phyloP scores from a whole-genome alignment of 2,113 vertebrate species.

The Formicarius rufipectus region DNA sequence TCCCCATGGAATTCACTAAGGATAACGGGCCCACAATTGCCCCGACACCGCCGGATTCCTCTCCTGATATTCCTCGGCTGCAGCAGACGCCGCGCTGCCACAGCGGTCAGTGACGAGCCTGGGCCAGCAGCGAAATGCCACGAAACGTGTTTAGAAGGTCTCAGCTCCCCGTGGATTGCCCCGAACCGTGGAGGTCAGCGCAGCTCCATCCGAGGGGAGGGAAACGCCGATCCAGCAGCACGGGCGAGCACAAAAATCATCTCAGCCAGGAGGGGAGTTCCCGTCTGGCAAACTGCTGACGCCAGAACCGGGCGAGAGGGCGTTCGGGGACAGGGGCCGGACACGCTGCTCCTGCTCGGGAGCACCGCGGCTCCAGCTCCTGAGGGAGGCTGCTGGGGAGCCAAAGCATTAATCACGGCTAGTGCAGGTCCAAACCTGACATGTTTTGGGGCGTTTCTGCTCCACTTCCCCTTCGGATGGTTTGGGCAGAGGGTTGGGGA shows the following conservation, averaged over 20 bases:
- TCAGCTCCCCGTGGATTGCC: background rate
- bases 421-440: background rate
- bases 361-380: background rate
- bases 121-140: accelerated
- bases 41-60: background rate
- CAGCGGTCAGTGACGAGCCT: background rate
- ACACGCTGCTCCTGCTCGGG: background rate
- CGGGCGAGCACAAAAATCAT: background rate
- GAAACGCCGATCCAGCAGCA: background rate
- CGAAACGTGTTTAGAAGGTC: accelerated
- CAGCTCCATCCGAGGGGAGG: background rate
- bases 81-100: background rate
- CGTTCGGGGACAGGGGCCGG: constrained; percentile 15
- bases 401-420: background rate
- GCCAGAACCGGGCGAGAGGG: background rate
- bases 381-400: background rate
- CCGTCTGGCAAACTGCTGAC: background rate
- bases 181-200: accelerated
- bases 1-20: background rate
- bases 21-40: background rate
- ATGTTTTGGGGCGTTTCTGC: background rate
- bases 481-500: background rate
- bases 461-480: background rate
- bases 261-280: background rate
- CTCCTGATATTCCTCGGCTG: background rate